Percentiles rank a stretch among this genome's conserved stretches.
These are phyloP conservation scores for Melanaphis sacchari DNA, from an alignment of 1,140 invertebrate genomes.

Conservation along the genomic window DNA sequence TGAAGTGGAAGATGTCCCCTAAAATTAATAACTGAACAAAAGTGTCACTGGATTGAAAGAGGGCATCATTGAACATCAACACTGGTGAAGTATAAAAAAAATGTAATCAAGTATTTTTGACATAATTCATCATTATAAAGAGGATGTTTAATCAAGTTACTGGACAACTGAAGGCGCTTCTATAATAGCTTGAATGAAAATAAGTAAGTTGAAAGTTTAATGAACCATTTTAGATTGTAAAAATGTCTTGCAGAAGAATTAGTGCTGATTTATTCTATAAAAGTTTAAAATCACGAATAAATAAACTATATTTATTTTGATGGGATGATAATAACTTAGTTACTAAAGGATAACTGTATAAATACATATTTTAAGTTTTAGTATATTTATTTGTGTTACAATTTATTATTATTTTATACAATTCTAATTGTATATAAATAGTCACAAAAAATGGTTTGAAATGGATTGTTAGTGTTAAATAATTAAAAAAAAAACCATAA, in stretches of 20 bases:
- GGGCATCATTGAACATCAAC: background rate
- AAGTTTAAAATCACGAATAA: background rate
- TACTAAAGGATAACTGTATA: background rate
- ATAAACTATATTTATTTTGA: background rate
- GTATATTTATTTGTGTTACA: background rate
- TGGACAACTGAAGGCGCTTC: background rate
- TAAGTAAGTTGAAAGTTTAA: constrained; percentile 12
- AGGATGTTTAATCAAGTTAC: background rate
- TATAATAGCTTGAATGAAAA: background rate
- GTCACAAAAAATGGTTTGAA: background rate
- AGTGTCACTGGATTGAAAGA: background rate
- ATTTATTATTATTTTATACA: background rate
- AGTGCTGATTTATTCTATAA: background rate
- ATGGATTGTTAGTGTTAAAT: background rate
- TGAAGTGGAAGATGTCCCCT: background rate
- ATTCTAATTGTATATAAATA: background rate
- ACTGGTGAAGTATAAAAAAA: background rate
- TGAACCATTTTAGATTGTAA: background rate
- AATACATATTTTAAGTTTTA: background rate
- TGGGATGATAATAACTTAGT: background rate
- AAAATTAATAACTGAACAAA: constrained; percentile 20
- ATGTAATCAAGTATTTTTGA: background rate
- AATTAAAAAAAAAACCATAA: background rate
- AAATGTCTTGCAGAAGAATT: background rate
- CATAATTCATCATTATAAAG: constrained; percentile 16